phyloP scores from a whole-genome alignment of 2,113 vertebrate genomes.

The Cheilinus undulatus region DNA sequence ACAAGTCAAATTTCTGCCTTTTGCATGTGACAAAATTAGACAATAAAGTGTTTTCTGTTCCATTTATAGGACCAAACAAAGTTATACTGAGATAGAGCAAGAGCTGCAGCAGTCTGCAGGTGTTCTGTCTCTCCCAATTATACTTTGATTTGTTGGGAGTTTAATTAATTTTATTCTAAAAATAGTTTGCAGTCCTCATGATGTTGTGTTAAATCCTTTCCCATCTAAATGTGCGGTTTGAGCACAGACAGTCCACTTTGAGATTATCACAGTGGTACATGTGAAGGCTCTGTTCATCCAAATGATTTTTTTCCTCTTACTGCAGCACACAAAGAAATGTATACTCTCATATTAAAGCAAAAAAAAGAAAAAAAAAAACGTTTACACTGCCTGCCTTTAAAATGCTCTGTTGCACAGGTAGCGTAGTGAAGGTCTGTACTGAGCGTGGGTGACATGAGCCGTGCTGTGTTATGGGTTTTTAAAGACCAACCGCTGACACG shows the following conservation, averaged over 20 bases:
- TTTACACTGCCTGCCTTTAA: constrained; percentile 12
- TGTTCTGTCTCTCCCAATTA: no score
- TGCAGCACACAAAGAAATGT: neutral
- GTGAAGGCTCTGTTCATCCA: neutral
- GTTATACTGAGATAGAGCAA: no score
- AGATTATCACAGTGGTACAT: neutral
- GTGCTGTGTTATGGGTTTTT: constrained; percentile 37
- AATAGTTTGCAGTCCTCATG: neutral
- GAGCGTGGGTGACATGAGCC: constrained; percentile 43
- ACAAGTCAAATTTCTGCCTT: no score
- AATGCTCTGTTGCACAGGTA: constrained; percentile 26
- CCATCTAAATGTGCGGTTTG: neutral
- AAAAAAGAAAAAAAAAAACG: constrained; percentile 3
- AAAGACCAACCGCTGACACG: constrained; percentile 21
- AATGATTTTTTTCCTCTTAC: neutral
- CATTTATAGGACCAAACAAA: no score
- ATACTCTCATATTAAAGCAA: neutral
- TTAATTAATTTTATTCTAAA: no score
- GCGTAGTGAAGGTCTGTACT: constrained; percentile 30
- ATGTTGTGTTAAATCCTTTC: neutral
- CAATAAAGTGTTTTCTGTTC: no score
- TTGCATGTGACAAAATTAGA: no score
- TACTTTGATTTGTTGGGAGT: no score
- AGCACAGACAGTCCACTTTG: neutral
- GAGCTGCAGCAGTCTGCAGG: no score